Evolutionary conservation across 2,797 vertebrate species (phyloP).

Genomic region (Myotis planiceps): DNA sequence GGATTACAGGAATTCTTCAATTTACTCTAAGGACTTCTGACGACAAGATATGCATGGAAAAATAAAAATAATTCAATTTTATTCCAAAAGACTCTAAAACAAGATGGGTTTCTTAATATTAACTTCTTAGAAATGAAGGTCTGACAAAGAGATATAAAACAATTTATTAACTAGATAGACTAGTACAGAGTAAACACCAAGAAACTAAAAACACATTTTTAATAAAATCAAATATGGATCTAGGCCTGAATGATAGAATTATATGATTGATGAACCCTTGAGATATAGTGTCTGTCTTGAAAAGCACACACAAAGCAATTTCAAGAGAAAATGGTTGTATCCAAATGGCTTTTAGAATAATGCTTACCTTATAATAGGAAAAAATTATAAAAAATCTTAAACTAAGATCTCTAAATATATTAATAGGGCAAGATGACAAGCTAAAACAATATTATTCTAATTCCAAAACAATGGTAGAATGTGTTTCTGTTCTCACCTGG

Average conservation of each 20-base stretch:
- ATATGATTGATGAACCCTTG: not conserved
- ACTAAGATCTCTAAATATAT: not conserved
- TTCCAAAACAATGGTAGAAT: not conserved
- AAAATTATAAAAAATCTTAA: not conserved
- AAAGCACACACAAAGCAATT: conserved; percentile 11
- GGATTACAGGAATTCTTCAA: not conserved
- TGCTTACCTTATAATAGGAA: not conserved
- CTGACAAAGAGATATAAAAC: not conserved
- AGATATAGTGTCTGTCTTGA: conserved; percentile 28
- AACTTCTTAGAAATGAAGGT: not conserved
- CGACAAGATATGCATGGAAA: not conserved
- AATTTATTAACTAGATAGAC: not conserved
- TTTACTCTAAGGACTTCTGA: not conserved
- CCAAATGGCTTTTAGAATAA: not conserved
- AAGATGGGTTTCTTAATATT: not conserved
- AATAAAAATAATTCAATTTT: not conserved
- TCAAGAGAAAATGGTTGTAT: conserved; percentile 48
- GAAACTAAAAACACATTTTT: not conserved
- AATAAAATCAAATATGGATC: not conserved
- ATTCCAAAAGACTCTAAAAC: not conserved
- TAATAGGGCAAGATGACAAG: not conserved
- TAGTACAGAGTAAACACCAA: not conserved
- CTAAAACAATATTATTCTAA: not conserved
- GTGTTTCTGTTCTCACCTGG: conserved; percentile 86
- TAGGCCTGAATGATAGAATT: conserved; percentile 58